Percentiles rank a stretch among this genome's conserved stretches.
These are phyloP conservation scores for Epizoanthus fatuus DNA, from an alignment of 92 coral and sea anemone species.

Conservation along the genomic window DNA sequence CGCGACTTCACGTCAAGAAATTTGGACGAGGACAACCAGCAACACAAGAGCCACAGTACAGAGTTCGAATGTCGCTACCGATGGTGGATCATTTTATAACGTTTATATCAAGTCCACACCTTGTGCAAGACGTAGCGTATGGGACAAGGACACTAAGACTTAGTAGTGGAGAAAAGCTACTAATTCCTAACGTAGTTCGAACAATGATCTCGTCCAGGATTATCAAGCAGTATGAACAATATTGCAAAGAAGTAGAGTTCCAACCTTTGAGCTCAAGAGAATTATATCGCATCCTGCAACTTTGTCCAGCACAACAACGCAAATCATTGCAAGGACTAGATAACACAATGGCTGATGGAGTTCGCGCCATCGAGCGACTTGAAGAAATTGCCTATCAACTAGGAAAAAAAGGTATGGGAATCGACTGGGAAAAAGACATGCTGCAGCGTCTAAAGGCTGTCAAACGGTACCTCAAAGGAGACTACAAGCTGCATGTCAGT, in stretches of 20 bases:
- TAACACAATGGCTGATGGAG: constrained; percentile 57
- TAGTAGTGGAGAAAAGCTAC: constrained; percentile 57
- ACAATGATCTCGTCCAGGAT: constrained; percentile 58
- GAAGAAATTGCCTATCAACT: constrained; percentile 39
- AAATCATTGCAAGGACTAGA: constrained; percentile 70
- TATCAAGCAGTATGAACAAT: constrained; percentile 64
- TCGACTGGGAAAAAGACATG: constrained; percentile 45
- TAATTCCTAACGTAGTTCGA: constrained; percentile 62
- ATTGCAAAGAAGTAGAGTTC: constrained; percentile 54
- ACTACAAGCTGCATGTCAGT: constrained; percentile 58
- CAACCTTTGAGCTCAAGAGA: constrained; percentile 64
- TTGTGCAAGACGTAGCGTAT: constrained; percentile 67
- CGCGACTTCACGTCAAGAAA: no score
- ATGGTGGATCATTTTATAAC: constrained; percentile 60
- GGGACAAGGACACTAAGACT: constrained; percentile 58
- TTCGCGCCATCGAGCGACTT: constrained; percentile 33
- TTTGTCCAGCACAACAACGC: constrained; percentile 63
- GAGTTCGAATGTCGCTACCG: constrained; percentile 43
- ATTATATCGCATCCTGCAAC: constrained; percentile 55
- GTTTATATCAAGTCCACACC: constrained; percentile 60
- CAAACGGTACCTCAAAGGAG: constrained; percentile 60
- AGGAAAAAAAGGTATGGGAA: constrained; percentile 54
- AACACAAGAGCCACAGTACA: background rate
- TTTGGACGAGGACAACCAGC: no score
- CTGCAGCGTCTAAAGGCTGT: constrained; percentile 34